phyloP scores from a whole-genome alignment of 2,888 invertebrate species.

The Tethea ocularis region DNA sequence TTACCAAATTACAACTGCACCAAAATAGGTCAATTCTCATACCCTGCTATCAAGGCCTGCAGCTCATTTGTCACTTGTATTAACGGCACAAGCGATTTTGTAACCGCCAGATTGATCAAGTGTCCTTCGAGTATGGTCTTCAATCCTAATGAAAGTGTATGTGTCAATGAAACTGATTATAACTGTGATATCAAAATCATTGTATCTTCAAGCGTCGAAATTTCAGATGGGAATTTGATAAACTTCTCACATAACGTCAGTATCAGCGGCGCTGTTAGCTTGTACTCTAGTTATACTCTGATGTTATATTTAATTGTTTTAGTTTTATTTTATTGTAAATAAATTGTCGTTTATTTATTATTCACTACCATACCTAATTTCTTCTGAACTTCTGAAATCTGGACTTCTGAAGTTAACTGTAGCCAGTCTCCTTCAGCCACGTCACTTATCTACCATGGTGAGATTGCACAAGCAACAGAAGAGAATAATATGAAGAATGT shows the following conservation, averaged over 20 bases:
- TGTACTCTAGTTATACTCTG: conserved; percentile 6
- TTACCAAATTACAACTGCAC: conserved; percentile 54
- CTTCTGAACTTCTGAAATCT: no score
- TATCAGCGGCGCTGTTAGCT: conserved; percentile 8
- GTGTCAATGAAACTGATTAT: conserved; percentile 50
- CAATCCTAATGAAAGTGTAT: conserved; percentile 36
- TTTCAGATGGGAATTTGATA: not conserved
- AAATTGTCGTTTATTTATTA: not conserved
- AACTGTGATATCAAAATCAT: conserved; percentile 32
- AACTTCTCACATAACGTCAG: conserved; percentile 8
- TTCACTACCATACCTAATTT: no score
- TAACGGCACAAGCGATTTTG: conserved; percentile 48
- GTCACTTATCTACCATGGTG: no score
- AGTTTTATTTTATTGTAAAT: not conserved
- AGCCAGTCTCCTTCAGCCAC: no score
- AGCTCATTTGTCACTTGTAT: conserved; percentile 59
- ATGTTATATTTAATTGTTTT: conserved; percentile 9
- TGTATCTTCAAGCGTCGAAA: conserved; percentile 10
- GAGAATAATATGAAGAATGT: no score
- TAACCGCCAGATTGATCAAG: conserved; percentile 55
- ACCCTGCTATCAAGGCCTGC: conserved; percentile 44
- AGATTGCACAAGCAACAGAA: no score
- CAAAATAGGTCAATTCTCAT: conserved; percentile 45
- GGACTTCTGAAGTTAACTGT: no score
- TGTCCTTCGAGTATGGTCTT: conserved; percentile 56